Evolutionary conservation across 1,140 invertebrate genomes (phyloP), one percentile per base, ranked within the genome.

Genomic region (Bilobella aurantiaca): DNA sequence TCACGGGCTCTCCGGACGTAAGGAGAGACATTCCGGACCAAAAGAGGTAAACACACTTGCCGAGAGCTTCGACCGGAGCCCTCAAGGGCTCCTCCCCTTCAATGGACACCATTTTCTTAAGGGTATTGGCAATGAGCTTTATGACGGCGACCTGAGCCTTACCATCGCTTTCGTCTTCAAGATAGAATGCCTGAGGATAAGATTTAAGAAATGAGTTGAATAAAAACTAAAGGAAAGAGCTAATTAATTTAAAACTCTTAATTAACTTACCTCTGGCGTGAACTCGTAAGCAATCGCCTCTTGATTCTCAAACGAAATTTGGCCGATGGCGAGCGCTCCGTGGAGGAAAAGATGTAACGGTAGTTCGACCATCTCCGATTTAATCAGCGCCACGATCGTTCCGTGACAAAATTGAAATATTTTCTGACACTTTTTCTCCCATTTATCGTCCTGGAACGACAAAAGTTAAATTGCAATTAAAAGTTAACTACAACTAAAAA

Each of bases 161-260:
- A 57, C 92, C 96, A 75, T 99, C 96, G 5, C 99, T 96, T 79
- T 99, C 96, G 76, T 99, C 96, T 78, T 99, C 96, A 74, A 99
- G 80, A 0, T 93, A 93, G 78, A 99, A 98, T 0, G 93, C 93
- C 83, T 88, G n/a, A n/a, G n/a, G n/a, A n/a, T n/a, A n/a, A n/a
- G n/a, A n/a, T n/a, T n/a, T n/a, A n/a, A n/a, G n/a, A n/a, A n/a
- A n/a, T n/a, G n/a, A n/a, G n/a, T n/a, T n/a, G n/a, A n/a, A n/a
- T n/a, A n/a, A n/a, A n/a, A n/a, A n/a, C n/a, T n/a, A n/a, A n/a
- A n/a, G n/a, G n/a, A n/a, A n/a, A n/a, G n/a, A n/a, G n/a, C n/a
- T n/a, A n/a, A 30, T 3, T 37, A 30, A 34, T 60, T 14, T 37
- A 21, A 21, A 1, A 18, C 21, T 58, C 21, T 65, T 16, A 46